These are phyloP conservation scores for Cheirogaleus medius DNA, from an alignment of 2,113 vertebrate genomes.

Conservation along the genomic window DNA sequence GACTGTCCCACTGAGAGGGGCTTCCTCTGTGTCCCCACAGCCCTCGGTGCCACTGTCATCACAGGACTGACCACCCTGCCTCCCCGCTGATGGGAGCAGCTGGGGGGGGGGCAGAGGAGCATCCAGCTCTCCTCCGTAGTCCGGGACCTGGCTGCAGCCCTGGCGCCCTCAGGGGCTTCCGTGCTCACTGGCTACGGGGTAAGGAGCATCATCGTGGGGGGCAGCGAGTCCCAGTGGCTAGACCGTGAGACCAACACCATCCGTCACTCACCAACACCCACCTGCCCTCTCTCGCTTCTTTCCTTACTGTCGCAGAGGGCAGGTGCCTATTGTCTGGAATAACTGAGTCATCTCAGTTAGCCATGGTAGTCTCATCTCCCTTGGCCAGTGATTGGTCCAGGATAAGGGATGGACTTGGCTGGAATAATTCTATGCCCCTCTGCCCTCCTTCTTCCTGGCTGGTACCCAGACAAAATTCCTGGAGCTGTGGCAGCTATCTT, in stretches of 20 bases:
- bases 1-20: neutral
- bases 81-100: neutral
- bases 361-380: neutral
- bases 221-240: rapidly evolving
- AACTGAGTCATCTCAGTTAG: neutral
- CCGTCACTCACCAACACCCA: neutral
- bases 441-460: neutral
- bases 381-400: neutral
- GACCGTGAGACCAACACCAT: neutral
- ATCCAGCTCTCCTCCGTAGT: neutral
- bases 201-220: neutral
- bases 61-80: neutral
- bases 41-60: neutral
- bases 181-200: neutral
- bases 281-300: neutral
- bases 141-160: neutral
- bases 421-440: neutral
- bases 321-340: neutral
- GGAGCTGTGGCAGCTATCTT: neutral
- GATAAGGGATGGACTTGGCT: neutral
- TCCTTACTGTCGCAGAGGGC: neutral
- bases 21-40: neutral
- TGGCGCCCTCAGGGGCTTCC: neutral
- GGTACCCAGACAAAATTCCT: neutral
- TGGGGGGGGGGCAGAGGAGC: neutral